Evolutionary conservation across 2,888 invertebrate genomes (phyloP), one percentile per base, ranked within the genome.

Genomic region (Parthenolecanium corni): DNA sequence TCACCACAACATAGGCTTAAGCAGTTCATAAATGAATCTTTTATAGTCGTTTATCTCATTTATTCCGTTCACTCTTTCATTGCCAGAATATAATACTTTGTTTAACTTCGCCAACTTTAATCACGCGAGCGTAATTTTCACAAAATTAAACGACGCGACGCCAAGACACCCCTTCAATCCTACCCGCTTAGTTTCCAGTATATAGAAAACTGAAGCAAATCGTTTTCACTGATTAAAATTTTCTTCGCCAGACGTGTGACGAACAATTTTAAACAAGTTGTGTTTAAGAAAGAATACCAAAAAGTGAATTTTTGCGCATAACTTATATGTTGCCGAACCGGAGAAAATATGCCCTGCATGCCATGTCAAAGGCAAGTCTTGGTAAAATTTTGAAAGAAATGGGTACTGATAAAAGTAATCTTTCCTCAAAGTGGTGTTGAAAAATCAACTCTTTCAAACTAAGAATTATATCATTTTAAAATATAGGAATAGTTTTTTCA

Each of bases 61-160:
- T 31, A 31, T 31, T 31, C 31, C 21, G 36, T 53, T 23, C 18
- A 38, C 38, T 53, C 53, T 38, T 53, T 53, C 44, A 16, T 21
- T 31, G 38, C 53, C 40, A 31, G 25, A 51, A 9, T 51, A 51
- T 52, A 18, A 20, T 47, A 31, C 53, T 53, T 53, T 53, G 53
- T 53, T 38, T 36, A 53, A 53, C 53, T 53, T 53, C 36, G 38
- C 40, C 23, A 53, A 53, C 53, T 53, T 53, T 53, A 53, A 53
- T 53, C 53, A 38, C 53, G 53, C 24, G 18, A 40, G 40, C 40
- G 53, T 53, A 53, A 53, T 53, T 53, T 53, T 53, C 53, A 21
- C 53, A 31, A 53, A 53, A 53, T 53, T 53, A 53, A 53, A 53
- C 53, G 31, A 21, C 53, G 23, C 40, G 25, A 20, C 36, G 21